Evolutionary conservation across 2,113 vertebrate genomes (phyloP).

Genomic region (Callorhinus ursinus): DNA sequence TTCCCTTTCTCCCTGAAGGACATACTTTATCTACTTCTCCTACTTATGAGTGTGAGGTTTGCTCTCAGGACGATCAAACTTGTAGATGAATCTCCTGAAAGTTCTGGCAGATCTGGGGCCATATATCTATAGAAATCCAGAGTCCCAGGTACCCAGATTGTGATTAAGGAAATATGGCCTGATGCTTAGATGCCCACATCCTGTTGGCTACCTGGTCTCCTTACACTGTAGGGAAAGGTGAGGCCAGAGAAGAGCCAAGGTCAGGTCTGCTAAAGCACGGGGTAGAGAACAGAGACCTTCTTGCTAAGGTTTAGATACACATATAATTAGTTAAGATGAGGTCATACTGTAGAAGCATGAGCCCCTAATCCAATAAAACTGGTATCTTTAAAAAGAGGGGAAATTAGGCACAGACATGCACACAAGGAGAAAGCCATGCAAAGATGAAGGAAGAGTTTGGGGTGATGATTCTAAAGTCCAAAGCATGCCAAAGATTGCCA

Average conservation of each 20-base stretch:
- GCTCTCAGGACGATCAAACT: neutral
- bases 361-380: neutral
- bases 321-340: neutral
- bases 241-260: neutral
- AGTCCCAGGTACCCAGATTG: neutral
- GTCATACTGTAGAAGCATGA: neutral
- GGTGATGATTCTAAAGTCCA: neutral
- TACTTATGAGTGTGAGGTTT: neutral
- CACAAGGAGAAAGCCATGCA: neutral
- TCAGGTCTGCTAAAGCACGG: neutral
- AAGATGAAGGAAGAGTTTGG: neutral
- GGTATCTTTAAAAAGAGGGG: neutral
- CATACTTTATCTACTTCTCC: neutral
- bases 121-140: neutral
- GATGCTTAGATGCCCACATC: neutral
- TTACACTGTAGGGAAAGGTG: neutral
- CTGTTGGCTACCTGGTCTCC: neutral
- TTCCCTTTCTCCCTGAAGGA: neutral
- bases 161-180: neutral
- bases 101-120: neutral
- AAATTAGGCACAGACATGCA: neutral
- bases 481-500: neutral
- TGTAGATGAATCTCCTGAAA: neutral
- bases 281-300: accelerated
- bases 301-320: neutral